phyloP scores from a whole-genome alignment of 2,113 vertebrate genomes.

The Sebastes fasciatus region DNA sequence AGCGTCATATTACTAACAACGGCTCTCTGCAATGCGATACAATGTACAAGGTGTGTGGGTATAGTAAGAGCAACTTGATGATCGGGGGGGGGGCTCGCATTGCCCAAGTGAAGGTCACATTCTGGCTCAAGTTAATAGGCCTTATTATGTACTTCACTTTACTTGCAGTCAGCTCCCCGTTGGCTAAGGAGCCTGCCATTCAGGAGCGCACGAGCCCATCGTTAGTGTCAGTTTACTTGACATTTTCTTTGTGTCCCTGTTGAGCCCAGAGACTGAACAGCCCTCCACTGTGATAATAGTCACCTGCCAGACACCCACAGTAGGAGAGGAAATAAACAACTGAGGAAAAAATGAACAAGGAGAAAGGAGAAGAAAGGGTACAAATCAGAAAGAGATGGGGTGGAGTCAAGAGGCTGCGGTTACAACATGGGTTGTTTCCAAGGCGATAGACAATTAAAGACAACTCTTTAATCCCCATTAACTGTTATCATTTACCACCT shows the following conservation, averaged over 20 bases:
- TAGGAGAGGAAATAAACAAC: neutral
- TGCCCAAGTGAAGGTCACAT: slow-evolving; percentile 14
- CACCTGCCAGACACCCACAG: slow-evolving; percentile 45
- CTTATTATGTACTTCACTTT: slow-evolving; percentile 34
- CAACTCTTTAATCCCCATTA: slow-evolving; percentile 6
- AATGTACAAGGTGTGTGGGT: neutral
- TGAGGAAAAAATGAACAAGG: neutral
- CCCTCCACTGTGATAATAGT: slow-evolving; percentile 56
- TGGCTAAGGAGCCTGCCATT: slow-evolving; percentile 23
- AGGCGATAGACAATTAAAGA: slow-evolving; percentile 66
- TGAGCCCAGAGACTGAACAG: slow-evolving; percentile 35
- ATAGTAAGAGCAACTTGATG: neutral
- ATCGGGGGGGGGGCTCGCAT: neutral
- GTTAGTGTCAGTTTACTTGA: slow-evolving; percentile 57
- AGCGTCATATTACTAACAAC: neutral
- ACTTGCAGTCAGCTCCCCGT: slow-evolving; percentile 21
- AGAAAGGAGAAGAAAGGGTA: neutral
- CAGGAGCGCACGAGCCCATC: slow-evolving; percentile 28
- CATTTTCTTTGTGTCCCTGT: slow-evolving; percentile 53
- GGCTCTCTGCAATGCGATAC: neutral
- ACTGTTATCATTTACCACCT: slow-evolving; percentile 24
- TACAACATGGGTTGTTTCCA: slow-evolving; percentile 55
- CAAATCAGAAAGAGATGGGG: slow-evolving; percentile 12
- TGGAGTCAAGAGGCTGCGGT: slow-evolving; percentile 12
- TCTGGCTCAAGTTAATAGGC: slow-evolving; percentile 23